phyloP scores from a whole-genome alignment of 2,888 invertebrate genomes.

The Ceriagrion tenellum region DNA sequence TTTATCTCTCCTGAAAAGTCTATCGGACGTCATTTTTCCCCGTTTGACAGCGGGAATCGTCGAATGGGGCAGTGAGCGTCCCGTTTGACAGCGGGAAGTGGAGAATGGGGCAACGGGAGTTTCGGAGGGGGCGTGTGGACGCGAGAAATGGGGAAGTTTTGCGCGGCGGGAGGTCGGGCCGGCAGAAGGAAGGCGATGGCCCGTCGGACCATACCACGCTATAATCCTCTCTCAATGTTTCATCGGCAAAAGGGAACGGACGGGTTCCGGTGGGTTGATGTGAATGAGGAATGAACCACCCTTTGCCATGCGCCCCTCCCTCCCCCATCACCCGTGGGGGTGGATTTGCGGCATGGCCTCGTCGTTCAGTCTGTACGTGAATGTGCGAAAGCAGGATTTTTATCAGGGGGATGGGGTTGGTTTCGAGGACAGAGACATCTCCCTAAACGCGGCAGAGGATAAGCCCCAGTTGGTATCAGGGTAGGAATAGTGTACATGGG shows the following conservation, averaged over 20 bases:
- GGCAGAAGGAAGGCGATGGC: background rate
- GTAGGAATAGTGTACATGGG: too few relatives aligned
- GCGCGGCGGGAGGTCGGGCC: background rate
- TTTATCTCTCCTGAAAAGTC: background rate
- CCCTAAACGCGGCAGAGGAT: too few relatives aligned
- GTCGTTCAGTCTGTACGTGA: background rate
- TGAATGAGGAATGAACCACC: background rate
- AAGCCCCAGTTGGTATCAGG: too few relatives aligned
- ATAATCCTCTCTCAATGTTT: constrained; percentile 61
- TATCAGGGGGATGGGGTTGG: background rate
- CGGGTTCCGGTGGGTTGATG: background rate
- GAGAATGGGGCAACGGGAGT: background rate
- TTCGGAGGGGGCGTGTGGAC: background rate
- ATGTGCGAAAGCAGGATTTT: background rate
- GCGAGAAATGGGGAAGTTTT: background rate
- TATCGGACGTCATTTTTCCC: constrained; percentile 18
- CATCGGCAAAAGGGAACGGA: constrained; percentile 32
- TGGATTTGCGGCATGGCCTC: background rate
- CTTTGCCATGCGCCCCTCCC: too few relatives aligned
- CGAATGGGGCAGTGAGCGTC: background rate
- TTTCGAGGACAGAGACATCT: too few relatives aligned
- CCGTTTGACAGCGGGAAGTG: constrained; percentile 32
- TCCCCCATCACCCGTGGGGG: background rate
- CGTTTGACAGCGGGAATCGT: constrained; percentile 5
- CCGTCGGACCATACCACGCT: background rate